phyloP scores from a whole-genome alignment of 1,140 invertebrate genomes.

The Bradysia coprophila region DNA sequence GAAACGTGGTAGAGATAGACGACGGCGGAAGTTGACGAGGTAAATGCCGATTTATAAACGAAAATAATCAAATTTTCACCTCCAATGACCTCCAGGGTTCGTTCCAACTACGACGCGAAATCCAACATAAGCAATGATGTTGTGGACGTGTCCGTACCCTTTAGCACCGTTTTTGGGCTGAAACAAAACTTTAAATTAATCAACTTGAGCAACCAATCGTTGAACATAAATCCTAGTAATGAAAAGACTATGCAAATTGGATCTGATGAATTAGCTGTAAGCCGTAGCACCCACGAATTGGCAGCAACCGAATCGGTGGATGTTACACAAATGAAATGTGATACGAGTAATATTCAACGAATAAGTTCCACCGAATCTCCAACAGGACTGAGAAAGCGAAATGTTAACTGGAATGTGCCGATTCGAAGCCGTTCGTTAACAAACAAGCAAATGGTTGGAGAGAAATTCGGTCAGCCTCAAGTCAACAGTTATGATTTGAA shows the following conservation, averaged over 20 bases:
- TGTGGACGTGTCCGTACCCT: no score
- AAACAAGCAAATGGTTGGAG: constrained; percentile 9
- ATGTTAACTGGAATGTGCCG: constrained; percentile 21
- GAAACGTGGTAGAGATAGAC: constrained; percentile 9
- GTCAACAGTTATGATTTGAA: neutral
- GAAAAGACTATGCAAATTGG: neutral
- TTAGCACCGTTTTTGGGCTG: no score
- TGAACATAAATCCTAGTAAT: neutral
- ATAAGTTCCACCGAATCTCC: neutral
- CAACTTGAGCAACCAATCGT: neutral
- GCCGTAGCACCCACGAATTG: neutral
- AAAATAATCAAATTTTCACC: neutral
- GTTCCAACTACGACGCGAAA: no score
- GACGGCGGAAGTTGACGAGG: constrained; percentile 3
- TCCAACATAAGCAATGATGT: no score
- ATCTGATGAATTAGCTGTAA: neutral
- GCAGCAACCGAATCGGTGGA: neutral
- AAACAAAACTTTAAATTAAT: no score
- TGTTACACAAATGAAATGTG: no score
- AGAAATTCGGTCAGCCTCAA: neutral
- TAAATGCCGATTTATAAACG: neutral
- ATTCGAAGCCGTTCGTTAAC: constrained; percentile 8
- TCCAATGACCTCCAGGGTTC: no score
- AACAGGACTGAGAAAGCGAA: constrained; percentile 14
- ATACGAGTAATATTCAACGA: neutral